Conservation (phyloP, 2,113 vertebrate genomes). For the Regulus satrapa region DNA sequence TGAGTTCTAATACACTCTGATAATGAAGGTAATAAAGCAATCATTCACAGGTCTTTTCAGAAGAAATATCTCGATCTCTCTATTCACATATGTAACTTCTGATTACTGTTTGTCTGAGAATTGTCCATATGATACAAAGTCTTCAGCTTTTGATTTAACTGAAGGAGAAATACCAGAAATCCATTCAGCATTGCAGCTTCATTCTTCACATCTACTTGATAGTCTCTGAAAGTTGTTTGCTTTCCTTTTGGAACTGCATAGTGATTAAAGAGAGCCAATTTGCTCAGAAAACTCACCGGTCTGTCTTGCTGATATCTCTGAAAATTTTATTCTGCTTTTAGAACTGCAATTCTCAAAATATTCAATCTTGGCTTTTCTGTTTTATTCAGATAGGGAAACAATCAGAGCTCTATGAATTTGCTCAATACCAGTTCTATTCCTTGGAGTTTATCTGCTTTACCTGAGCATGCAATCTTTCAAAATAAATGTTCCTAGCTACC, state of each 20-base stretch:
- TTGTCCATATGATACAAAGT: not conserved
- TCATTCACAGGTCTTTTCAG: not conserved
- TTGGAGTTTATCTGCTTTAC: constrained; percentile 37
- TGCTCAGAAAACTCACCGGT: not conserved
- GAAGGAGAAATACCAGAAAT: not conserved
- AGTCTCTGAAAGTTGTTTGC: not conserved
- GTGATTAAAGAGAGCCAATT: constrained; percentile 19
- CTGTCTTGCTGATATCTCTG: constrained; percentile 44
- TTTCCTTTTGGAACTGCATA: constrained; percentile 21
- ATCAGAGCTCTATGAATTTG: constrained; percentile 7
- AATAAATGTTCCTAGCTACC: not conserved
- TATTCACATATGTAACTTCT: not conserved
- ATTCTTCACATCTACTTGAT: not conserved
- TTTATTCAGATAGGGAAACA: constrained; percentile 39
- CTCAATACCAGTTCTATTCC: constrained; percentile 50
- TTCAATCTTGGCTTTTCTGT: not conserved
- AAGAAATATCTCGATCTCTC: not conserved
- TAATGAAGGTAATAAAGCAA: not conserved
- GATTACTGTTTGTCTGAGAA: not conserved
- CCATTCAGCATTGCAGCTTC: not conserved
- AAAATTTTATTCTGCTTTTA: constrained; percentile 30
- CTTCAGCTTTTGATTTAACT: not conserved
- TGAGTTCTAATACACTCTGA: not conserved
- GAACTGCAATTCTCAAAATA: constrained; percentile 50
- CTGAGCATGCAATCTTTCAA: not conserved